Evolutionary conservation across 2,888 invertebrate genomes (phyloP).

Genomic region (Lepidocyrtinus sp.): DNA sequence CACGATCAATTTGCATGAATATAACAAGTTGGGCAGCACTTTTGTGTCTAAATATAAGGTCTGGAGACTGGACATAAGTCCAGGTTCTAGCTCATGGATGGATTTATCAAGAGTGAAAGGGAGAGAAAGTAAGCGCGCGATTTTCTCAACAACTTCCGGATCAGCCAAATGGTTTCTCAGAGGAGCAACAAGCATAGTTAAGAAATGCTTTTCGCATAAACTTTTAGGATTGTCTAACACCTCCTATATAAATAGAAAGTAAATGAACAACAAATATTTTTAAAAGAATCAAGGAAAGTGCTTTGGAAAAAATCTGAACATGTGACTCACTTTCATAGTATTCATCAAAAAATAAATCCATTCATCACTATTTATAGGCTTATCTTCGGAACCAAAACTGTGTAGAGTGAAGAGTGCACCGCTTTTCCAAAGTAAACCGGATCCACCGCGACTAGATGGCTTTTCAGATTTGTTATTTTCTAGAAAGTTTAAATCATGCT

Average conservation of each 20-base stretch:
- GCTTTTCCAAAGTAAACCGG: slow-evolving; percentile 55
- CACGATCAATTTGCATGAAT: slow-evolving; percentile 82
- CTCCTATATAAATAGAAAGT: slow-evolving; percentile 58
- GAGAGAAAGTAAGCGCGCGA: slow-evolving; percentile 78
- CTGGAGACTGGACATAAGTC: slow-evolving; percentile 72
- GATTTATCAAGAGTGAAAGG: slow-evolving; percentile 77
- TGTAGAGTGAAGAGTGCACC: slow-evolving; percentile 67
- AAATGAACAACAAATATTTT: slow-evolving; percentile 14
- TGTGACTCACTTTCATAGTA: slow-evolving; percentile 82
- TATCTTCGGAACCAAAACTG: slow-evolving; percentile 71
- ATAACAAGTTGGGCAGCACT: slow-evolving; percentile 86
- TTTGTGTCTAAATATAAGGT: slow-evolving; percentile 85
- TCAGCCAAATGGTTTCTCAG: slow-evolving; percentile 78
- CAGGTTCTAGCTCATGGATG: slow-evolving; percentile 73
- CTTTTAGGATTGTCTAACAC: slow-evolving; percentile 63
- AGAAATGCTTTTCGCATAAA: slow-evolving; percentile 72
- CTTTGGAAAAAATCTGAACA: neutral
- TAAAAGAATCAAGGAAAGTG: slow-evolving; percentile 2
- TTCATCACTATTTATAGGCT: slow-evolving; percentile 86
- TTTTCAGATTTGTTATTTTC: slow-evolving; percentile 11
- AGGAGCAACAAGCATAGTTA: slow-evolving; percentile 78
- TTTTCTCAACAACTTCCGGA: slow-evolving; percentile 78
- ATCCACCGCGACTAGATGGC: slow-evolving; percentile 32
- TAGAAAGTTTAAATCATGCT: neutral
- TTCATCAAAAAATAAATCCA: slow-evolving; percentile 88